Evolutionary conservation across 2,888 invertebrate species (phyloP).

Genomic region (Cremastinae sp.): DNA sequence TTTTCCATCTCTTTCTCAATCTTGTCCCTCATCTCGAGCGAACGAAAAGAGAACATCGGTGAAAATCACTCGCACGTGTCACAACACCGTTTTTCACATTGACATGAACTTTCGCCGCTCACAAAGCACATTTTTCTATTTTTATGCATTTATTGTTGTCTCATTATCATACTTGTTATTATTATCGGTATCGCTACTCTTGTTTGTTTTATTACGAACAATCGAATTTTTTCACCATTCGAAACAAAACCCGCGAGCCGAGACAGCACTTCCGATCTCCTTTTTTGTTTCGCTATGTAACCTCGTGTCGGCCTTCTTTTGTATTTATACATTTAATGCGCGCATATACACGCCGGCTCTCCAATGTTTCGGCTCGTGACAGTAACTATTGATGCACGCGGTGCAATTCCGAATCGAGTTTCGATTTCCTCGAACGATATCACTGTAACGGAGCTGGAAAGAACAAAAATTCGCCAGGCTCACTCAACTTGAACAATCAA

Average conservation of each 20-base stretch:
- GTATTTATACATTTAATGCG: constrained; percentile 23
- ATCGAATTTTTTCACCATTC: background rate
- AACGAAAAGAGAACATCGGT: background rate
- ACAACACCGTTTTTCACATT: constrained; percentile 28
- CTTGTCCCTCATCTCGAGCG: constrained; percentile 2
- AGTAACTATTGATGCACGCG: constrained; percentile 5
- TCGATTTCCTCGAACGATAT: constrained; percentile 12
- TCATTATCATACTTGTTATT: constrained; percentile 3
- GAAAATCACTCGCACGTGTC: constrained; percentile 14
- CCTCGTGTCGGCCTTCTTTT: constrained; percentile 2
- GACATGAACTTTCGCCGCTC: background rate
- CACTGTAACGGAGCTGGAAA: background rate
- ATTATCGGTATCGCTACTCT: background rate
- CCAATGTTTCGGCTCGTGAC: constrained; percentile 13
- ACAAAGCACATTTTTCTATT: background rate
- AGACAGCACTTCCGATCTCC: constrained; percentile 41
- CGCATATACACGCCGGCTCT: background rate
- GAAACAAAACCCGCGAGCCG: constrained; percentile 2
- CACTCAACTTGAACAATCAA: background rate
- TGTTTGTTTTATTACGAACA: background rate
- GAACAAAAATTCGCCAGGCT: constrained; percentile 16
- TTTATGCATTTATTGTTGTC: background rate
- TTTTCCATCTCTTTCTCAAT: constrained; percentile 13
- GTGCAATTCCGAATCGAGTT: constrained; percentile 7
- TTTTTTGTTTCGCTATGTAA: constrained; percentile 20